Evolutionary conservation across 2,888 invertebrate species (phyloP).

Genomic region (Mythimna vitellina): DNA sequence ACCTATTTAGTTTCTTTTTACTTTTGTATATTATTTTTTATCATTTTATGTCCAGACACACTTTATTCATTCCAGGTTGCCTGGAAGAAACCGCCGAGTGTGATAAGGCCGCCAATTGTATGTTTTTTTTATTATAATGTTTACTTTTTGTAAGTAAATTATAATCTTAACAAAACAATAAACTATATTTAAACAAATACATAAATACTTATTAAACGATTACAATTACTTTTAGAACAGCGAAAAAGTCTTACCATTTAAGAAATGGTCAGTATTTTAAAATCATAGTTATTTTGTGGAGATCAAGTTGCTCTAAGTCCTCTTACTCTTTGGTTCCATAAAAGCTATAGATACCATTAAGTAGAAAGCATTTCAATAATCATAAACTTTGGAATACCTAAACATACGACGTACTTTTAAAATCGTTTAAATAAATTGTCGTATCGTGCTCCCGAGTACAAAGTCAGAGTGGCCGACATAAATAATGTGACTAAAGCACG

Average conservation of each 20-base stretch:
- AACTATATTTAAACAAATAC: too few species aligned
- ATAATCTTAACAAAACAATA: too few species aligned
- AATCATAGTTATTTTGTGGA: background rate
- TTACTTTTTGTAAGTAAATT: too few species aligned
- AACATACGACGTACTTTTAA: constrained; percentile 56
- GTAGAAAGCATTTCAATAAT: constrained; percentile 33
- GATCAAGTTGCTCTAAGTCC: background rate
- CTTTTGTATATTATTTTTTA: too few species aligned
- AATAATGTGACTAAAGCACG: constrained; percentile 76
- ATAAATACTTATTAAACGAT: too few species aligned
- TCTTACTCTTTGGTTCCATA: background rate
- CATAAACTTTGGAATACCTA: constrained; percentile 46
- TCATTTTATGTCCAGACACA: too few species aligned
- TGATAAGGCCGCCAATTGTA: too few species aligned
- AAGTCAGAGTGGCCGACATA: constrained; percentile 68
- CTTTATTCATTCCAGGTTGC: too few species aligned
- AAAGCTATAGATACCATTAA: constrained; percentile 10
- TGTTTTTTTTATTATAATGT: too few species aligned
- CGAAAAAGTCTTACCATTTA: background rate
- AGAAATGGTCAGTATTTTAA: background rate
- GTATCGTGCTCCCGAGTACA: constrained; percentile 63
- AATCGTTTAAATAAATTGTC: constrained; percentile 65
- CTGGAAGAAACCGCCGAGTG: too few species aligned
- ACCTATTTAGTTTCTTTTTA: too few species aligned
- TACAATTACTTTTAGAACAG: background rate